These are phyloP conservation scores for Andrena dorsata DNA, from an alignment of 2,888 invertebrate species.

Conservation along the genomic window DNA sequence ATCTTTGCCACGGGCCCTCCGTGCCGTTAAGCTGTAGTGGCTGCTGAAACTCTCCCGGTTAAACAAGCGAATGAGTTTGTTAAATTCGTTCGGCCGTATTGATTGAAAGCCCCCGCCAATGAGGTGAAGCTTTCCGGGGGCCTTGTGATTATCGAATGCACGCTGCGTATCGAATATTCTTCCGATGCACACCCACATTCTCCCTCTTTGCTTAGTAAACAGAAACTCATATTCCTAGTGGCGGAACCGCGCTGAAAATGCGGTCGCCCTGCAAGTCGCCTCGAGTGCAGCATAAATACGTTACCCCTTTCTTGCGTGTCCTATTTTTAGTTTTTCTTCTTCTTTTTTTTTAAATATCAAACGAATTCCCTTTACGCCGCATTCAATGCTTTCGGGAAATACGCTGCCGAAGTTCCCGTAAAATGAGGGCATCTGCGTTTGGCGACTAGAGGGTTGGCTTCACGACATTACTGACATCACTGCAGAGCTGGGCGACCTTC, in stretches of 20 bases:
- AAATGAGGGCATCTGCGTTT: too few species aligned
- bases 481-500: too few species aligned
- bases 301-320: neutral
- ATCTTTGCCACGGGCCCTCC: constrained; percentile 56
- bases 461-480: too few species aligned
- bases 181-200: neutral
- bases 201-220: neutral
- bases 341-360: neutral
- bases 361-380: neutral
- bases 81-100: constrained; percentile 51
- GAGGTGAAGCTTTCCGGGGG: constrained; percentile 17
- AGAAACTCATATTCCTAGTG: neutral
- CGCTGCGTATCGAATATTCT: constrained; percentile 8
- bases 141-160: constrained; percentile 29
- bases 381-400: neutral
- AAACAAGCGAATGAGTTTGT: constrained; percentile 63
- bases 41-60: constrained; percentile 44
- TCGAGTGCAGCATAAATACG: constrained; percentile 8
- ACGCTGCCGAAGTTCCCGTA: neutral
- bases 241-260: neutral
- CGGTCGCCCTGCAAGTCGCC: neutral
- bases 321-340: neutral
- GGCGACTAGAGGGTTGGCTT: too few species aligned
- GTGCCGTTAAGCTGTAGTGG: constrained; percentile 16
- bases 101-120: constrained; percentile 42